These are phyloP conservation scores for Sebastes taczanowskii DNA, from an alignment of 2,797 vertebrate species.

Conservation along the genomic window DNA sequence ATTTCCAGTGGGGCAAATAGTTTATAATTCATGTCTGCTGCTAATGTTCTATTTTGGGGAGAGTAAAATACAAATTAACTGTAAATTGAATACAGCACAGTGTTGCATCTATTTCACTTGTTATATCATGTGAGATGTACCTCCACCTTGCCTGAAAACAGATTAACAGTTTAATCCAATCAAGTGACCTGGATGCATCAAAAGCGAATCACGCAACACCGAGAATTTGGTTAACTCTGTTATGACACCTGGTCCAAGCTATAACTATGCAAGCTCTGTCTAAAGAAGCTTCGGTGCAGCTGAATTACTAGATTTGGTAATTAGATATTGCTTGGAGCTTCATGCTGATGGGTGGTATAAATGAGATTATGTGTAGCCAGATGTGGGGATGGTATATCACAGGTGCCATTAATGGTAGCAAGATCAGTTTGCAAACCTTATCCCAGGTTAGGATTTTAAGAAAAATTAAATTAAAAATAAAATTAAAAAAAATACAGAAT, in stretches of 20 bases:
- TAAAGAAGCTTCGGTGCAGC: not conserved
- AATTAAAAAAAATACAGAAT: too few relatives aligned
- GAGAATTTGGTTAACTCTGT: conserved; percentile 16
- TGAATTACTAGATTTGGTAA: not conserved
- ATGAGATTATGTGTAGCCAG: not conserved
- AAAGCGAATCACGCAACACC: conserved; percentile 28
- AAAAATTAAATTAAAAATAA: too few relatives aligned
- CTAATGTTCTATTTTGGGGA: not conserved
- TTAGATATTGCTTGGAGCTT: not conserved
- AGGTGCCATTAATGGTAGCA: not conserved
- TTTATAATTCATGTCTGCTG: not conserved
- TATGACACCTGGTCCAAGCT: not conserved
- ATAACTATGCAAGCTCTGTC: not conserved
- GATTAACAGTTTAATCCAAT: conserved; percentile 60
- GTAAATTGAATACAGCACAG: not conserved
- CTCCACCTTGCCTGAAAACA: conserved; percentile 29
- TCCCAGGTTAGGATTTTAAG: too few relatives aligned
- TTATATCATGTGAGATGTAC: conserved; percentile 7
- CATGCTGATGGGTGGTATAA: not conserved
- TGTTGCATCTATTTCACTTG: not conserved
- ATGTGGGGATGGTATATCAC: not conserved
- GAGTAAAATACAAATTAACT: not conserved
- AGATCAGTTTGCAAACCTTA: rapidly evolving
- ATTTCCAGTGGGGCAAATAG: conserved; percentile 6
- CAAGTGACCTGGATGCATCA: conserved; percentile 58